A percentile compares a stretch with the other conserved stretches of the same genome.
Conservation (phyloP, 2,888 invertebrate species). For the Noctuana brunneofusca region DNA sequence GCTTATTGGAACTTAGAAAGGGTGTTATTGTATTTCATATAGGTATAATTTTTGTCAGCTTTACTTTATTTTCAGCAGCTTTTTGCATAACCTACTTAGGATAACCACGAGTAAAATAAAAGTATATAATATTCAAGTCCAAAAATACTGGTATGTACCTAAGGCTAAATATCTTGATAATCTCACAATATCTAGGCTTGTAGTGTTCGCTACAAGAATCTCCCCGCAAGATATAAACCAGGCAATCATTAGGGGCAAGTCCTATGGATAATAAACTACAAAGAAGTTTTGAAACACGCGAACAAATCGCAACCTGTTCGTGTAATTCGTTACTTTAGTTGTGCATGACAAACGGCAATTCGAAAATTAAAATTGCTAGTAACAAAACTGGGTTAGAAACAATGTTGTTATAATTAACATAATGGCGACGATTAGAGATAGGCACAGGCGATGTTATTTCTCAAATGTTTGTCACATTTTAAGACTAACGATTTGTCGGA, state of each 20-base stretch:
- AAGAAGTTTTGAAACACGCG: neutral
- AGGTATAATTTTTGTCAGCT: no score
- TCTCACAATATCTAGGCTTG: no score
- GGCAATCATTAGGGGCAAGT: neutral
- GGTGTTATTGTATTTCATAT: neutral
- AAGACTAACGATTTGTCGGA: no score
- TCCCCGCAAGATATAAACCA: neutral
- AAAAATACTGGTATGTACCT: no score
- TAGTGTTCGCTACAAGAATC: neutral
- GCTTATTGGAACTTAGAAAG: slow-evolving; percentile 4
- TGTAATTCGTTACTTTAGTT: slow-evolving; percentile 1
- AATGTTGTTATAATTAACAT: neutral
- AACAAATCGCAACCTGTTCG: neutral
- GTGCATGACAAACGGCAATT: slow-evolving; percentile 21
- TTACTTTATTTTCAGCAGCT: no score
- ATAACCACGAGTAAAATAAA: no score
- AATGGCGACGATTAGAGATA: neutral
- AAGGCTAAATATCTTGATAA: no score
- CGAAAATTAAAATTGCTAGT: slow-evolving; percentile 17
- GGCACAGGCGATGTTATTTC: neutral
- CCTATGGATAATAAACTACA: slow-evolving; percentile 1
- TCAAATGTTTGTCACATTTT: no score
- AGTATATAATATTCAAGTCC: no score
- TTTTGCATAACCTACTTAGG: no score
- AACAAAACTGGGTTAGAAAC: neutral